A percentile compares a stretch with the other conserved stretches of the same genome.
phyloP scores from a whole-genome alignment of 2,113 vertebrate genomes.

The Hirundichthys speculiger region DNA sequence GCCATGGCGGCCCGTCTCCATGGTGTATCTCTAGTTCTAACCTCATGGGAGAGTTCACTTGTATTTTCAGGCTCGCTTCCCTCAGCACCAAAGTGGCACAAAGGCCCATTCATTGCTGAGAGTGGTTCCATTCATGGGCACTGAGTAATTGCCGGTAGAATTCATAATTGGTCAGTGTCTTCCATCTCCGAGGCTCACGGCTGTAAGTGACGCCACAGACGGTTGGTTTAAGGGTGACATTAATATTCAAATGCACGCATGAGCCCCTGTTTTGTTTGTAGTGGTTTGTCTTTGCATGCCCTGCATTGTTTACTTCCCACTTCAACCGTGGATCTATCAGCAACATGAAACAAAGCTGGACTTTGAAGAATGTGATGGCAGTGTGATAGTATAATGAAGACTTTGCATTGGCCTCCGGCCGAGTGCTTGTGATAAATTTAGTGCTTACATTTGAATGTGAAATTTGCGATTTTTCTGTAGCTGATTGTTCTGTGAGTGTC shows the following conservation, averaged over 20 bases:
- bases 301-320: conserved; percentile 58
- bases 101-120: conserved; percentile 78
- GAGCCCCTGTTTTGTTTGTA: conserved; percentile 65
- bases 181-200: conserved; percentile 76
- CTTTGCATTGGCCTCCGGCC: neutral
- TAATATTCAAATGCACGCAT: conserved; percentile 66
- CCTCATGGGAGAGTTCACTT: conserved; percentile 79
- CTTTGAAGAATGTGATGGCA: conserved; percentile 37
- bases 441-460: neutral
- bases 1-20: conserved; percentile 65
- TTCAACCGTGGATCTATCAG: neutral
- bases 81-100: conserved; percentile 71
- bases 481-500: too few species aligned
- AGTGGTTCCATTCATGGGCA: conserved; percentile 78
- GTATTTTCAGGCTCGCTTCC: conserved; percentile 69
- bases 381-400: conserved; percentile 22
- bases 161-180: conserved; percentile 77
- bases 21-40: conserved; percentile 69
- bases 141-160: conserved; percentile 76
- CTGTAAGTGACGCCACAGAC: conserved; percentile 68
- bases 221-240: conserved; percentile 69
- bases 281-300: conserved; percentile 54
- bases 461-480: too few species aligned
- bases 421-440: neutral
- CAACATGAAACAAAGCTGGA: conserved; percentile 49